phyloP scores from a whole-genome alignment of 2,797 vertebrate species.

The Chromobotia macracanthus region DNA sequence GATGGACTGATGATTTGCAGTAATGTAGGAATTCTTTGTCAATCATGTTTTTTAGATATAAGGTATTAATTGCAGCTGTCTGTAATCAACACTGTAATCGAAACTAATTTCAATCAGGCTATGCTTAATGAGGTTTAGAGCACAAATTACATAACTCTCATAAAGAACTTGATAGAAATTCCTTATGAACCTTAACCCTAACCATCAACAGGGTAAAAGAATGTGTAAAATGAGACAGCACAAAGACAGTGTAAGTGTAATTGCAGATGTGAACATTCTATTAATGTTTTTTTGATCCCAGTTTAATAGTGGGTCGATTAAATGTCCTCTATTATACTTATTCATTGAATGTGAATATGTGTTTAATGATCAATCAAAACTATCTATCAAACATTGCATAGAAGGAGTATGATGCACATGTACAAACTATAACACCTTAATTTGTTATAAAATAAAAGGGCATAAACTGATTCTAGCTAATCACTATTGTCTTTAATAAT shows the following conservation, averaged over 20 bases:
- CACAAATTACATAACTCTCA: not conserved
- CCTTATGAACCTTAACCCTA: too few relatives aligned
- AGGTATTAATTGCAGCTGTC: too few relatives aligned
- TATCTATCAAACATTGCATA: not conserved
- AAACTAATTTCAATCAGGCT: not conserved
- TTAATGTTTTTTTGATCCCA: not conserved
- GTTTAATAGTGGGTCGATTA: not conserved
- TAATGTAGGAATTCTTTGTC: too few relatives aligned
- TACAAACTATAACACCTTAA: slow-evolving; percentile 10
- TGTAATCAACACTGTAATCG: too few relatives aligned
- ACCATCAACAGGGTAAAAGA: too few relatives aligned
- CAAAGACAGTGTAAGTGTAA: not conserved
- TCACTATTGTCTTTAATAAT: not conserved
- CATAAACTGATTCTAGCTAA: not conserved
- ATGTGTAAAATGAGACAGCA: not conserved
- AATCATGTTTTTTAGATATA: too few relatives aligned
- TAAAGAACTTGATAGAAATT: too few relatives aligned
- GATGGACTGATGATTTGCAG: not conserved
- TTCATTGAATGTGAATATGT: not conserved
- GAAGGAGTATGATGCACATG: not conserved
- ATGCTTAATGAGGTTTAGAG: not conserved
- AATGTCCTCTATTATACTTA: not conserved
- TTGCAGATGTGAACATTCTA: too few relatives aligned
- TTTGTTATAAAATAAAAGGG: not conserved
- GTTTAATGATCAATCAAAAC: not conserved